A percentile compares a stretch with the other conserved stretches of the same genome.
These are phyloP conservation scores for Cyprinodon tularosa DNA, from an alignment of 2,113 vertebrate genomes.

Conservation along the genomic window DNA sequence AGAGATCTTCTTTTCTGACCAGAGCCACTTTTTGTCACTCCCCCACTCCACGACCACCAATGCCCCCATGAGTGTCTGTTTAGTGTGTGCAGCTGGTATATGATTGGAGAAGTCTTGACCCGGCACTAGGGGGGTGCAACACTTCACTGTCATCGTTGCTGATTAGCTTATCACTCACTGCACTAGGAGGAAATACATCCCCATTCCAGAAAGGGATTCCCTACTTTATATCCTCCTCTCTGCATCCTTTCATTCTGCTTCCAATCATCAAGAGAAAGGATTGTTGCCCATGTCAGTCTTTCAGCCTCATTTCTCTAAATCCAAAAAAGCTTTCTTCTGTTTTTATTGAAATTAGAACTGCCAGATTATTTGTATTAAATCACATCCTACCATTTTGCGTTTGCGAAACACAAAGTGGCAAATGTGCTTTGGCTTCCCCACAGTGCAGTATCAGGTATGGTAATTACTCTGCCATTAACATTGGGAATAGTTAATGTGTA, in stretches of 20 bases:
- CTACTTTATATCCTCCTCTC: slow-evolving; percentile 55
- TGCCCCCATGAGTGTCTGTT: slow-evolving; percentile 64
- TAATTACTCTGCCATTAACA: slow-evolving; percentile 92
- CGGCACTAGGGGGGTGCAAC: slow-evolving; percentile 75
- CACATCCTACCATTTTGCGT: neutral
- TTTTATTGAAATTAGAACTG: slow-evolving; percentile 27
- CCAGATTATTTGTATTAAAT: neutral
- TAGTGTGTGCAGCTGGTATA: slow-evolving; percentile 65
- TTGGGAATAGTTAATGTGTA: slow-evolving; percentile 86
- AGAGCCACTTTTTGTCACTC: slow-evolving; percentile 66
- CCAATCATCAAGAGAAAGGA: slow-evolving; percentile 48
- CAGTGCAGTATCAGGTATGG: slow-evolving; percentile 81
- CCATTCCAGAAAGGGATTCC: slow-evolving; percentile 73
- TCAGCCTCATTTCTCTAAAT: slow-evolving; percentile 36
- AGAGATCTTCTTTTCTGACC: slow-evolving; percentile 77
- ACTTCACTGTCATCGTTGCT: slow-evolving; percentile 79
- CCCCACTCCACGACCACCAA: slow-evolving; percentile 37
- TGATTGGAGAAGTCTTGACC: slow-evolving; percentile 77
- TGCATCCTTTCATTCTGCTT: slow-evolving; percentile 46
- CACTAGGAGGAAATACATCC: slow-evolving; percentile 76
- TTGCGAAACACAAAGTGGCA: slow-evolving; percentile 71
- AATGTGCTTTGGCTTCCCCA: slow-evolving; percentile 69
- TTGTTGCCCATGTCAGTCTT: slow-evolving; percentile 43
- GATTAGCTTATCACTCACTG: slow-evolving; percentile 82
- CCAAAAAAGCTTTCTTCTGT: slow-evolving; percentile 7